Evolutionary conservation across 2,888 invertebrate genomes (phyloP).

Genomic region (Sussaba pulchella): DNA sequence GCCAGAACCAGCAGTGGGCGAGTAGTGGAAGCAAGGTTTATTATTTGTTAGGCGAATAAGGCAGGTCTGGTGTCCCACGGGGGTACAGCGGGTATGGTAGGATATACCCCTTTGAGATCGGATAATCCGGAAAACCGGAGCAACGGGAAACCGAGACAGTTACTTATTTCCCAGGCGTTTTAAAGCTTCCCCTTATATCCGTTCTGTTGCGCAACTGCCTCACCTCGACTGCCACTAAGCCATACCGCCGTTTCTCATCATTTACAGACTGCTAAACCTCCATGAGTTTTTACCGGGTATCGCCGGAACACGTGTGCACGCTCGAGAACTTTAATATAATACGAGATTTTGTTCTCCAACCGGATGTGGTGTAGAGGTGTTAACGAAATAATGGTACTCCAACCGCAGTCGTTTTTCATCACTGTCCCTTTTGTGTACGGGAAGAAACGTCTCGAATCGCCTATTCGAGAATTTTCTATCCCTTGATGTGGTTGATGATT

Average conservation of each 20-base stretch:
- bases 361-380: constrained; percentile 10
- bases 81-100: constrained; percentile 47
- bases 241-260: constrained; percentile 62
- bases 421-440: no score
- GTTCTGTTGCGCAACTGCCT: constrained; percentile 52
- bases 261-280: constrained; percentile 59
- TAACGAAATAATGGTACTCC: constrained; percentile 26
- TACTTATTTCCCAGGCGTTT: constrained; percentile 67
- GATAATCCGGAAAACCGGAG: constrained; percentile 77
- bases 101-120: constrained; percentile 77
- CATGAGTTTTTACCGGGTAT: constrained; percentile 55
- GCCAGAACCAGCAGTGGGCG: constrained; percentile 44
- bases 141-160: constrained; percentile 68
- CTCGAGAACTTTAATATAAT: constrained; percentile 2
- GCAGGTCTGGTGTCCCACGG: constrained; percentile 56
- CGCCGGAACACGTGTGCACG: constrained; percentile 23
- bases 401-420: constrained; percentile 17
- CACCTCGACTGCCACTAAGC: constrained; percentile 2
- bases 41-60: constrained; percentile 67
- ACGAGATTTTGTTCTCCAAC: background rate
- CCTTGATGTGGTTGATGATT: no score
- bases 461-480: no score
- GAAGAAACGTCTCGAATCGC: no score
- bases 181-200: constrained; percentile 61
- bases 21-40: constrained; percentile 61